A percentile compares a stretch with the other conserved stretches of the same genome.
phyloP scores from a whole-genome alignment of 2,888 invertebrate species.

The Drymonia ruficornis region DNA sequence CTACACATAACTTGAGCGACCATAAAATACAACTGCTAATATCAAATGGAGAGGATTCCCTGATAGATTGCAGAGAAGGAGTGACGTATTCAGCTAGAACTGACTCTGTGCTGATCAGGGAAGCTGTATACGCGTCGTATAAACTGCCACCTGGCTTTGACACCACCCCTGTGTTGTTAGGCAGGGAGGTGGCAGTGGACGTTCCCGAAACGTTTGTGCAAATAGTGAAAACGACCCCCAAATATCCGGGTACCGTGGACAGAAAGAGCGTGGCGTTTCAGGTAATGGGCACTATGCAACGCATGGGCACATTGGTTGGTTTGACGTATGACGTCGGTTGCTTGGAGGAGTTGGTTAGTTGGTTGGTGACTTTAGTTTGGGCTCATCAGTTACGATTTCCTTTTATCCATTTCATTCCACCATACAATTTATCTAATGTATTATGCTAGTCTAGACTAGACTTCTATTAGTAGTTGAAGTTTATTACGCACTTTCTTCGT shows the following conservation, averaged over 20 bases:
- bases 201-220: constrained; percentile 95
- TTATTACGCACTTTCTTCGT: too few relatives aligned
- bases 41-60: constrained; percentile 76
- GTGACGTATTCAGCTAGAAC: constrained; percentile 79
- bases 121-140: constrained; percentile 78
- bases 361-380: background rate
- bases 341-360: constrained; percentile 7
- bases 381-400: background rate
- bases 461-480: too few relatives aligned
- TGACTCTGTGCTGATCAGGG: constrained; percentile 79
- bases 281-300: constrained; percentile 73
- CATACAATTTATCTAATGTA: too few relatives aligned
- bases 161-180: constrained; percentile 78
- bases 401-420: background rate
- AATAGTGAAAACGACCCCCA: constrained; percentile 90
- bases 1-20: constrained; percentile 66
- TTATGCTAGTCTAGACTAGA: too few relatives aligned
- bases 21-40: constrained; percentile 77
- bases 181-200: constrained; percentile 92
- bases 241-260: constrained; percentile 86
- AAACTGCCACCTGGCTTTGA: constrained; percentile 77
- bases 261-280: constrained; percentile 79
- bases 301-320: constrained; percentile 39
- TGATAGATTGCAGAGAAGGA: constrained; percentile 75
- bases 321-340: background rate